phyloP scores from a whole-genome alignment of 30 jellyfish, hydroid and myxozoan genomes.

The Turritopsis rubra region DNA sequence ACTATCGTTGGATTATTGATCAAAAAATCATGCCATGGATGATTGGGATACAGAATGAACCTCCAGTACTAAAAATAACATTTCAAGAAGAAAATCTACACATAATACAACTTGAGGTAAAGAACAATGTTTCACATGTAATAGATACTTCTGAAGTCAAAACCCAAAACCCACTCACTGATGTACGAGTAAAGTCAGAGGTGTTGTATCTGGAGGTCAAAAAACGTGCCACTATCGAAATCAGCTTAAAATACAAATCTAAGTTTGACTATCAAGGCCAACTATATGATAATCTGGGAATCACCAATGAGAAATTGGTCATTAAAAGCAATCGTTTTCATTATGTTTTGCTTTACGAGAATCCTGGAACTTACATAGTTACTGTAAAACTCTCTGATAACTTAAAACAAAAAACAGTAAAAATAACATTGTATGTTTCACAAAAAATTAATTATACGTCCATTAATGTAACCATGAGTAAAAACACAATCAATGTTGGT shows the following conservation, averaged over 20 bases:
- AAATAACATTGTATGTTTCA: background rate
- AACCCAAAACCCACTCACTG: conserved; percentile 39
- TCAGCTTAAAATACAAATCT: background rate
- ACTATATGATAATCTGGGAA: background rate
- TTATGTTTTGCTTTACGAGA: background rate
- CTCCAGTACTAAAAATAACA: conserved; percentile 1
- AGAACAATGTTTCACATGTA: conserved; percentile 30
- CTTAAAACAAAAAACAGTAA: background rate
- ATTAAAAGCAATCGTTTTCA: background rate
- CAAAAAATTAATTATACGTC: background rate
- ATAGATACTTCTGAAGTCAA: conserved; percentile 10
- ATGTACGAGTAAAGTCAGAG: background rate
- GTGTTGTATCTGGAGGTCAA: background rate
- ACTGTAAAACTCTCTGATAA: background rate
- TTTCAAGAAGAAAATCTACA: conserved; percentile 39
- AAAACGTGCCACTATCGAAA: background rate
- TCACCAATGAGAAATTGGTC: background rate
- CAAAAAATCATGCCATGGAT: conserved; percentile 28
- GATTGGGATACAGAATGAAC: conserved; percentile 3
- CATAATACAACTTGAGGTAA: conserved; percentile 28
- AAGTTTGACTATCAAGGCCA: background rate
- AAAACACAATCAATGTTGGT: background rate
- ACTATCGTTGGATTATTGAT: conserved; percentile 31
- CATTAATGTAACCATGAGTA: background rate
- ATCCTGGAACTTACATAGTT: background rate